Conservation (phyloP, 2,888 invertebrate genomes). For the Lycophotia porphyrea region DNA sequence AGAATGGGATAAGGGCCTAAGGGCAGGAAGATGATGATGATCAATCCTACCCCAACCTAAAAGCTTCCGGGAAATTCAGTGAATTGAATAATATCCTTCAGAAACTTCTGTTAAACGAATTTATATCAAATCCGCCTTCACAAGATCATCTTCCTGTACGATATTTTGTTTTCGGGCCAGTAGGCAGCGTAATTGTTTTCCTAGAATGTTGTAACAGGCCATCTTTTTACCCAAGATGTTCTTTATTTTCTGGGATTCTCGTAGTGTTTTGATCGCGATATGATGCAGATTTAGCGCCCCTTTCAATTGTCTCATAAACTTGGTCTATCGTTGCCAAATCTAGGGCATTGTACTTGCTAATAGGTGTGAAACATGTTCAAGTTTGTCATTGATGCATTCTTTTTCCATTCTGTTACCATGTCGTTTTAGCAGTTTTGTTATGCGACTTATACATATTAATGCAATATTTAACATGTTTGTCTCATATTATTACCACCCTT, state of each 20-base stretch:
- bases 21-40: too few relatives aligned
- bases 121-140: slow-evolving; percentile 32
- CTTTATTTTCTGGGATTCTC: not conserved
- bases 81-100: slow-evolving; percentile 33
- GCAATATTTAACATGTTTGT: not conserved
- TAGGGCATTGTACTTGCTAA: slow-evolving; percentile 17
- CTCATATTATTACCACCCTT: not conserved
- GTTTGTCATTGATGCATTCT: not conserved
- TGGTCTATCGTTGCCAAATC: slow-evolving; percentile 11
- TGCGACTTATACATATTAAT: not conserved
- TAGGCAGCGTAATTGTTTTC: slow-evolving; percentile 55
- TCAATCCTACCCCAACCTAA: not conserved
- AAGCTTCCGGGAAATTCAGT: slow-evolving; percentile 27
- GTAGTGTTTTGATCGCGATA: not conserved
- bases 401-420: slow-evolving; percentile 14
- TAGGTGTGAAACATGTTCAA: slow-evolving; percentile 3
- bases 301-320: not conserved
- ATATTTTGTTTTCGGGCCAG: slow-evolving; percentile 54
- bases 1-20: too few relatives aligned
- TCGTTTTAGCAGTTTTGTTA: not conserved
- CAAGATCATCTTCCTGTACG: slow-evolving; percentile 36
- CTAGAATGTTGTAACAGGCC: slow-evolving; percentile 17
- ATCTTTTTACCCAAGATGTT: slow-evolving; percentile 4
- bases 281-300: not conserved
- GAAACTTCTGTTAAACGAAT: slow-evolving; percentile 40